Conservation (phyloP, 2,888 invertebrate species). For the Oscheius myriophilus region DNA sequence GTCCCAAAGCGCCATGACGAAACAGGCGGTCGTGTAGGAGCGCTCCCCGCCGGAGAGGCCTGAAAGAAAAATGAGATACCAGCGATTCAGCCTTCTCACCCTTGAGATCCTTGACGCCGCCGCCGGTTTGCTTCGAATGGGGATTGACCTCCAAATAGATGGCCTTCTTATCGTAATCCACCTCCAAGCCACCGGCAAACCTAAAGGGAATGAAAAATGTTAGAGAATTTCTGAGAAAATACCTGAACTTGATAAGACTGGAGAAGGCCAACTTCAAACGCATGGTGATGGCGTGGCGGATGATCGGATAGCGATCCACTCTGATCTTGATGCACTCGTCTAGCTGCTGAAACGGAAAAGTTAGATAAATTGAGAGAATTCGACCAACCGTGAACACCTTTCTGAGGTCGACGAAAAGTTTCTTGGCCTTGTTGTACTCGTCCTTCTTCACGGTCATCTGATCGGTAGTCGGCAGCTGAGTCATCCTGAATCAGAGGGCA, state of each 20-base stretch:
- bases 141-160: slow-evolving; percentile 37
- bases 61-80: slow-evolving; percentile 40
- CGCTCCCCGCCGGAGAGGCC: slow-evolving; percentile 93
- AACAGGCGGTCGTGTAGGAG: slow-evolving; percentile 88
- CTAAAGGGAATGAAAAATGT: slow-evolving; percentile 20
- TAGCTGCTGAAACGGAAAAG: slow-evolving; percentile 12
- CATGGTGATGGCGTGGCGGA: slow-evolving; percentile 43
- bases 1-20: slow-evolving; percentile 91
- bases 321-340: slow-evolving; percentile 23
- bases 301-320: slow-evolving; percentile 32
- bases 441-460: not conserved
- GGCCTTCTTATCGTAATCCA: slow-evolving; percentile 35
- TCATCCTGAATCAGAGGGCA: slow-evolving; percentile 2
- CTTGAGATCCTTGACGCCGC: not conserved
- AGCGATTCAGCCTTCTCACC: not conserved
- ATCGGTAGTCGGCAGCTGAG: not conserved
- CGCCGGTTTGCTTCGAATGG: slow-evolving; percentile 9
- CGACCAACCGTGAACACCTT: not conserved
- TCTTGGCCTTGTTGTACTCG: not conserved
- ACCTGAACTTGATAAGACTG: slow-evolving; percentile 32
- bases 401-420: not conserved
- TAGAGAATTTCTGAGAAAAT: not conserved
- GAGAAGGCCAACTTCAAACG: slow-evolving; percentile 43
- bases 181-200: slow-evolving; percentile 37
- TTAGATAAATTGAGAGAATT: not conserved